A percentile compares a stretch with the other conserved stretches of the same genome.
These are phyloP conservation scores for Atherinomorus stipes DNA, from an alignment of 2,113 vertebrate genomes.

Conservation along the genomic window DNA sequence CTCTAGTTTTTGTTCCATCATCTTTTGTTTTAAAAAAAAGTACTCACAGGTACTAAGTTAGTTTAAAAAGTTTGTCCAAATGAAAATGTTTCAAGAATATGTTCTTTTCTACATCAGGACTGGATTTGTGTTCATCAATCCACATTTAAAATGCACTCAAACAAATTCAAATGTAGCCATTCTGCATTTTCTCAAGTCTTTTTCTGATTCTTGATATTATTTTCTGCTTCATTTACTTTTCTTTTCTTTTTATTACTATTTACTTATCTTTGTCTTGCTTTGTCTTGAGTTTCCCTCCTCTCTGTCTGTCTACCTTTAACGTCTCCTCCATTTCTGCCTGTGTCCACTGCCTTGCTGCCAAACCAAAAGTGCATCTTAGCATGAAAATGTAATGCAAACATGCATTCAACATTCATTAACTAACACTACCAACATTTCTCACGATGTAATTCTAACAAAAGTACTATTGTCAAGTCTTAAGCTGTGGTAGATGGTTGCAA, in stretches of 20 bases:
- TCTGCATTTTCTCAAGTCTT: not conserved
- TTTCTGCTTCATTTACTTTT: not conserved
- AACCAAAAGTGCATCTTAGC: constrained; percentile 80
- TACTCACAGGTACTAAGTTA: not conserved
- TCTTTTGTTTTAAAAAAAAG: not conserved
- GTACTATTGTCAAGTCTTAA: not conserved
- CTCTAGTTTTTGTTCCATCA: not conserved
- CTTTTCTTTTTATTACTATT: not conserved
- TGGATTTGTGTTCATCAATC: no score
- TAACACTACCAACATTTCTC: constrained; percentile 7
- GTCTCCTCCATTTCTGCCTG: constrained; percentile 32
- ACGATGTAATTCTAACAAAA: not conserved
- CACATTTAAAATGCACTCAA: not conserved
- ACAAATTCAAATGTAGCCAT: constrained; percentile 4
- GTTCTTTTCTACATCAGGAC: not conserved
- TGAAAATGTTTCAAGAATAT: not conserved
- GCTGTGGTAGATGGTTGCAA: not conserved
- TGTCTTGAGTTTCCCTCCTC: not conserved
- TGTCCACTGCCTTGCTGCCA: constrained; percentile 70
- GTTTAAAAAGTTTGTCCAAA: not conserved
- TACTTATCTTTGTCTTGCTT: no score
- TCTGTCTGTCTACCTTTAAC: not conserved
- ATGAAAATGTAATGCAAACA: constrained; percentile 24
- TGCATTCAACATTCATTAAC: constrained; percentile 14
- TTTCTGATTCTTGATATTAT: no score